A percentile compares a stretch with the other conserved stretches of the same genome.
Conservation (phyloP, 2,797 vertebrate species). For the Furcifer pardalis region DNA sequence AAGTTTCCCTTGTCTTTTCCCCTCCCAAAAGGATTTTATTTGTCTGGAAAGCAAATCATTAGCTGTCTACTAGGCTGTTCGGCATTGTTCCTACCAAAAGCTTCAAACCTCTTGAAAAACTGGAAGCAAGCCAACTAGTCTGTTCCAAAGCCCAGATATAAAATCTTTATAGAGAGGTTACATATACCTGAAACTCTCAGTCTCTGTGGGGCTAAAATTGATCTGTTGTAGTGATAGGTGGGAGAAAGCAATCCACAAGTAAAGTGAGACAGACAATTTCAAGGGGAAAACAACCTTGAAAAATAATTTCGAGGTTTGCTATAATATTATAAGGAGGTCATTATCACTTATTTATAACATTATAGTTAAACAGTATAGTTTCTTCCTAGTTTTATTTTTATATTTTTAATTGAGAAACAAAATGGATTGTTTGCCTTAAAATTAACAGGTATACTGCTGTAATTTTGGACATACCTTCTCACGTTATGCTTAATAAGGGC, state of each 20-base stretch:
- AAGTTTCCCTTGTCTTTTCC: constrained; percentile 39
- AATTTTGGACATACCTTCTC: neutral
- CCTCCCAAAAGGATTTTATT: constrained; percentile 62
- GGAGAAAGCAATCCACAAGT: constrained; percentile 16
- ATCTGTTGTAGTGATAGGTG: constrained; percentile 35
- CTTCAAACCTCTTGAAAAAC: constrained; percentile 45
- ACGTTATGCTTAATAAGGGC: too few relatives aligned
- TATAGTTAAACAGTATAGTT: constrained; percentile 20
- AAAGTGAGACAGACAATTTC: constrained; percentile 48
- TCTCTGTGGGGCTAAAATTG: constrained; percentile 30
- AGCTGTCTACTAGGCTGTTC: constrained; percentile 50
- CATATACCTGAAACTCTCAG: constrained; percentile 54
- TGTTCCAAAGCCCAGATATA: constrained; percentile 49
- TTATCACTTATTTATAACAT: constrained; percentile 11
- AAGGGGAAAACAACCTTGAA: neutral
- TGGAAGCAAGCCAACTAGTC: constrained; percentile 61
- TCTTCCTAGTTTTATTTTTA: neutral
- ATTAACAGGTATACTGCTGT: neutral
- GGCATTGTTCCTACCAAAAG: constrained; percentile 55
- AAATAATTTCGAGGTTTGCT: neutral
- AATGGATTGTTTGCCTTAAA: neutral
- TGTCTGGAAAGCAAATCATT: constrained; percentile 67
- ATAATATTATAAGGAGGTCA: neutral
- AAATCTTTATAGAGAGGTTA: constrained; percentile 56
- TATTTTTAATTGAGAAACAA: neutral